Evolutionary conservation across 2,888 invertebrate genomes (phyloP).

Genomic region (Ophion ellenae): DNA sequence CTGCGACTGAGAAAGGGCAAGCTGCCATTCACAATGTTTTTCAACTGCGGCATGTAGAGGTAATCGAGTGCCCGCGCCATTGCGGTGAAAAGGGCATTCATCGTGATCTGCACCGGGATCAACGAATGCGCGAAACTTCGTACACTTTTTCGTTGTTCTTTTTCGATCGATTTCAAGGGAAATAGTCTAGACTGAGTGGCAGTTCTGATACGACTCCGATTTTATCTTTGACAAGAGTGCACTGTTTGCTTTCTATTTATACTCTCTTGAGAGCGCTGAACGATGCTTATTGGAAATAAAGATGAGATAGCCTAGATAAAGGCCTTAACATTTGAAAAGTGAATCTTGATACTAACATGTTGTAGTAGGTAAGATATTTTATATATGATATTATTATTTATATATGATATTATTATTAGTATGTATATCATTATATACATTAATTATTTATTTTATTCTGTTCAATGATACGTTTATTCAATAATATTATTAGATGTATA

Average conservation of each 20-base stretch:
- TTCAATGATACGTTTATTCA: too few relatives aligned
- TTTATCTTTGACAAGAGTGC: background rate
- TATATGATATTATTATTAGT: background rate
- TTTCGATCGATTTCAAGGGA: conserved; percentile 9
- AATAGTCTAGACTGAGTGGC: conserved; percentile 3
- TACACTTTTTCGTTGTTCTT: background rate
- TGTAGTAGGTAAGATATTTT: background rate
- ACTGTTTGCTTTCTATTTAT: conserved; percentile 15
- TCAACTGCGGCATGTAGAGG: conserved; percentile 74
- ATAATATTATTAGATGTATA: too few relatives aligned
- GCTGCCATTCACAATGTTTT: conserved; percentile 68
- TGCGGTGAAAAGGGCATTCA: conserved; percentile 35
- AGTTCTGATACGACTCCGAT: background rate
- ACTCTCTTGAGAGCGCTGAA: background rate
- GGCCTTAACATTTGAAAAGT: background rate
- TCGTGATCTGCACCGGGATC: conserved; percentile 26
- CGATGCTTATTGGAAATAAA: background rate
- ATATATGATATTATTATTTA: background rate
- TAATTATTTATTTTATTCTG: too few relatives aligned
- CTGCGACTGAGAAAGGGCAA: conserved; percentile 76
- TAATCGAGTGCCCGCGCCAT: conserved; percentile 70
- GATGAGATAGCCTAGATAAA: background rate
- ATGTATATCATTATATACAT: background rate
- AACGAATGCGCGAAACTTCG: background rate
- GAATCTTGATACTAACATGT: background rate